Evolutionary conservation across 1,140 invertebrate species (phyloP).

Genomic region (Bradysia coprophila): DNA sequence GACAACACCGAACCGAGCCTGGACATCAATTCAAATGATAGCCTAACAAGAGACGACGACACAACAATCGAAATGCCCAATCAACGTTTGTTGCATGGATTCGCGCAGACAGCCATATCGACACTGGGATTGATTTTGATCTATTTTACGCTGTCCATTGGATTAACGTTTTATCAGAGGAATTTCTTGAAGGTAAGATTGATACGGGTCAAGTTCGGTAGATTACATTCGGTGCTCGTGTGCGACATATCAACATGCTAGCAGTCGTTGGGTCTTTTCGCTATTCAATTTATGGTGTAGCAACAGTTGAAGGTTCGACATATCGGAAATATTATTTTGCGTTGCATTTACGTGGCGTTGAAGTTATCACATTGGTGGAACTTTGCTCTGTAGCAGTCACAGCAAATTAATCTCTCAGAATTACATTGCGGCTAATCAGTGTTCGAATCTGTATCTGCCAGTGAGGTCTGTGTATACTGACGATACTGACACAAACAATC

Average conservation of each 20-base stretch:
- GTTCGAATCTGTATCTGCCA: too few species aligned
- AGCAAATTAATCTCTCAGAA: too few species aligned
- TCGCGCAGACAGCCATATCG: not conserved
- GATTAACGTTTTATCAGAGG: constrained; percentile 93
- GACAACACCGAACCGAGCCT: too few species aligned
- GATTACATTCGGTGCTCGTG: not conserved
- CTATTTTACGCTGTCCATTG: constrained; percentile 81
- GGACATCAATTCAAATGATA: too few species aligned
- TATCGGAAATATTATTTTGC: not conserved
- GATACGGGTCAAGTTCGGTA: not conserved
- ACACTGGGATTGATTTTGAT: constrained; percentile 38
- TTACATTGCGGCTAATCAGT: too few species aligned
- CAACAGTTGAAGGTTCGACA: not conserved
- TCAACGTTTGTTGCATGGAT: not conserved
- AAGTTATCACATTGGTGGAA: too few species aligned
- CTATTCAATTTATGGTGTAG: constrained; percentile 1
- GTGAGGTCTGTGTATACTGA: too few species aligned
- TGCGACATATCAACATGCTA: not conserved
- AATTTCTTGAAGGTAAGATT: constrained; percentile 66
- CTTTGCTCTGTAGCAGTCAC: too few species aligned
- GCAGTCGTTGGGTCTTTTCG: not conserved
- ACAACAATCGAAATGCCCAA: not conserved
- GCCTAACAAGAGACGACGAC: too few species aligned
- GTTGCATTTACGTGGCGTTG: too few species aligned
- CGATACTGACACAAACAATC: too few species aligned